These are phyloP conservation scores for Bombus cullumanus DNA, from an alignment of 1,140 invertebrate species.

Conservation along the genomic window DNA sequence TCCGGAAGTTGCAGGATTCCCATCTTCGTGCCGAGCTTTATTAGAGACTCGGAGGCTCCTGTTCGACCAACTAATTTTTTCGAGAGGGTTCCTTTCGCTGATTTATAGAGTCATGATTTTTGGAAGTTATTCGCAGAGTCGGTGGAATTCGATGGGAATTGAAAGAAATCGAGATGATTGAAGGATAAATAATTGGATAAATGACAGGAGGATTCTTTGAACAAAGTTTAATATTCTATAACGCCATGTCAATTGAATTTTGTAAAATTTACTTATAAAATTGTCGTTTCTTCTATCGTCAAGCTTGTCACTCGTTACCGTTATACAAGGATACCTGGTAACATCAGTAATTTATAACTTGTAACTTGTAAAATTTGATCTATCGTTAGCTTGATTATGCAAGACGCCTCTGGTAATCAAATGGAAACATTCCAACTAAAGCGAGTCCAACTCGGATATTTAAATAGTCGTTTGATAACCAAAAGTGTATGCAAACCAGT, in stretches of 20 bases:
- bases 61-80: not conserved
- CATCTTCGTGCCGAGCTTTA: constrained; percentile 39
- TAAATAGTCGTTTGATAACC: not conserved
- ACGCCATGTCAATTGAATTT: not conserved
- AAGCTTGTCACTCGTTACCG: too few species aligned
- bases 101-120: not conserved
- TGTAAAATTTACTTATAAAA: not conserved
- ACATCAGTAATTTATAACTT: too few species aligned
- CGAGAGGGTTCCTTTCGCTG: not conserved
- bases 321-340: too few species aligned
- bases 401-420: too few species aligned
- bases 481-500: not conserved
- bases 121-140: not conserved
- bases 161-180: not conserved
- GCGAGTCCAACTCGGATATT: not conserved
- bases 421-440: not conserved
- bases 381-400: too few species aligned
- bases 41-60: constrained; percentile 38
- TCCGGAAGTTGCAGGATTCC: constrained; percentile 39
- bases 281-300: too few species aligned
- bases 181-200: not conserved
- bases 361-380: too few species aligned
- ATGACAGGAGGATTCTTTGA: not conserved
- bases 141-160: not conserved
- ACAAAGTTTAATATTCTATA: not conserved